Evolutionary conservation across 1,140 invertebrate species (phyloP).

Genomic region (Brachionus rotundiformis): DNA sequence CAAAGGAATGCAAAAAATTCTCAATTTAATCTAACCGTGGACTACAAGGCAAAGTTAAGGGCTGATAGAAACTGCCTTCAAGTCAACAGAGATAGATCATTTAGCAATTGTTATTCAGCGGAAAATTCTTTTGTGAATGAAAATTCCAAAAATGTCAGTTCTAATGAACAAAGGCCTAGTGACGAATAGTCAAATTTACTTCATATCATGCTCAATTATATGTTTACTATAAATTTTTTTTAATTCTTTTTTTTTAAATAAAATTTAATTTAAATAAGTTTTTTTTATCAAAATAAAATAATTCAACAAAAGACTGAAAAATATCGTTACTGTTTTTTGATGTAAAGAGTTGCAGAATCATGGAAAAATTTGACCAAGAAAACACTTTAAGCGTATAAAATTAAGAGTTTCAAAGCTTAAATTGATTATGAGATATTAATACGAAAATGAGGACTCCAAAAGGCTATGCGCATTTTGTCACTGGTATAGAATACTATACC

Average conservation of each 20-base stretch:
- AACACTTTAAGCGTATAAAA: no score
- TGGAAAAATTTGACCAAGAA: no score
- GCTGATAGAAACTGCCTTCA: neutral
- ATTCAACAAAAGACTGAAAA: no score
- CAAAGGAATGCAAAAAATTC: neutral
- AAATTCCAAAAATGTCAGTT: neutral
- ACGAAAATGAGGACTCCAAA: no score
- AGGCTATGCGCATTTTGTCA: no score
- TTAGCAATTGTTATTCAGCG: constrained; percentile 12
- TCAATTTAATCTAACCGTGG: neutral
- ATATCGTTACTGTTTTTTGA: no score
- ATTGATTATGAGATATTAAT: no score
- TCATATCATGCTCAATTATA: constrained; percentile 29
- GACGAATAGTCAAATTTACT: neutral
- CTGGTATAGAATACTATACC: no score
- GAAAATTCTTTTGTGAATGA: constrained; percentile 20
- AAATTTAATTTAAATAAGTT: neutral
- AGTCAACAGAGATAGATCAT: neutral
- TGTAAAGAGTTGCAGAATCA: no score
- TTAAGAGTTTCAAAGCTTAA: no score
- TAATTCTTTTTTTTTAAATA: neutral
- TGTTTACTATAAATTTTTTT: neutral
- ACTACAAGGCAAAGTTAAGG: neutral
- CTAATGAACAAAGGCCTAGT: neutral
- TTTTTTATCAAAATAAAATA: no score